Evolutionary conservation across 2,888 invertebrate species (phyloP).

Genomic region (Cephus pygmeus): DNA sequence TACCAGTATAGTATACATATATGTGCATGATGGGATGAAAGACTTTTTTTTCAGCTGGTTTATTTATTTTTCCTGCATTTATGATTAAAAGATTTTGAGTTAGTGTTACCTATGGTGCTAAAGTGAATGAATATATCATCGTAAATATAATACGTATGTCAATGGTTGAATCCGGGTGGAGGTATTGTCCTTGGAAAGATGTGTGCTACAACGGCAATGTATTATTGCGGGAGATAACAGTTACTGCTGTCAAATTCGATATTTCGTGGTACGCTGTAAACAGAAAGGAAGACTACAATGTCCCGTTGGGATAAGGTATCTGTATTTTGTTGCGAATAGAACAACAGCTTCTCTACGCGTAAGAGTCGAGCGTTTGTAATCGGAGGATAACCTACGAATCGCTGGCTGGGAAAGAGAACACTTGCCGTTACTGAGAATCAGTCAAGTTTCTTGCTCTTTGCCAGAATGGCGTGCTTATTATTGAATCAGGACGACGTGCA

Average conservation of each 20-base stretch:
- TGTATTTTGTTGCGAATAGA: not conserved
- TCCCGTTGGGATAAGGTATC: not conserved
- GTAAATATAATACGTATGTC: not conserved
- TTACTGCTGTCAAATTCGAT: not conserved
- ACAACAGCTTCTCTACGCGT: not conserved
- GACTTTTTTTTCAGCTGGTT: not conserved
- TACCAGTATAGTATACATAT: not conserved
- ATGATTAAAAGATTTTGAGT: not conserved
- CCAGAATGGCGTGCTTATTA: constrained; percentile 80
- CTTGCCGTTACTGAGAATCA: not conserved
- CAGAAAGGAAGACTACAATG: not conserved
- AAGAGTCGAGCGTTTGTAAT: not conserved
- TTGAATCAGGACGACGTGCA: constrained; percentile 75
- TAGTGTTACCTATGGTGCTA: not conserved
- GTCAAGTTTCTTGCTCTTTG: not conserved
- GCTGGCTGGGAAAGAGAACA: not conserved
- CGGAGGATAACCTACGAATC: not conserved
- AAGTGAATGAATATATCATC: not conserved
- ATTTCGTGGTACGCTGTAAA: not conserved
- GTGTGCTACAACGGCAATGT: not conserved
- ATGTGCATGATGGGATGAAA: not conserved
- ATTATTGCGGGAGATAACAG: constrained; percentile 14
- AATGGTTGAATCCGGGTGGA: not conserved
- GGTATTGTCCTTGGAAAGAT: constrained; percentile 6
- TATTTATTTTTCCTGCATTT: not conserved